Conservation (phyloP, 2,113 vertebrate genomes). For the Phaethornis superciliosus region DNA sequence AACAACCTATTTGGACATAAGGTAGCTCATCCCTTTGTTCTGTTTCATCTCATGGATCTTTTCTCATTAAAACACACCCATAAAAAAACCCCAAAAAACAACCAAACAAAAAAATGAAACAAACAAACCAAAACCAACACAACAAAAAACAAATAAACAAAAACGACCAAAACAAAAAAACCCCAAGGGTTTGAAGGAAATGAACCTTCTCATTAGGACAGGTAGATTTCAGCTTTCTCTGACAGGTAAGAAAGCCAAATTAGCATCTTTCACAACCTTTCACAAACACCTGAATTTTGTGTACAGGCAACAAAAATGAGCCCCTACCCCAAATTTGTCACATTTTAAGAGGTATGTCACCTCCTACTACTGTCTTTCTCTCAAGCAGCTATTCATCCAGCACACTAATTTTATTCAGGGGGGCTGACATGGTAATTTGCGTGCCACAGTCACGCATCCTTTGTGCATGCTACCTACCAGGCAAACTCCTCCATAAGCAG, state of each 20-base stretch:
- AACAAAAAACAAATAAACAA: too few species aligned
- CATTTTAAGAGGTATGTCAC: background rate
- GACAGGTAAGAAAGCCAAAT: background rate
- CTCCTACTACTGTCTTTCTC: background rate
- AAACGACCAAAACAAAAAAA: too few species aligned
- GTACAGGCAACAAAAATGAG: background rate
- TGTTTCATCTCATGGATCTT: background rate
- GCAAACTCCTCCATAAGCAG: background rate
- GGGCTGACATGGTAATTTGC: background rate
- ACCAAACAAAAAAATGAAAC: too few species aligned
- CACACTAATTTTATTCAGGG: background rate
- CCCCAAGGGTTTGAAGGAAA: background rate
- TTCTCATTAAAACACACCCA: background rate
- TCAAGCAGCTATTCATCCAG: background rate
- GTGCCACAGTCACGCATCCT: background rate
- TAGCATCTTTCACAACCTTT: background rate
- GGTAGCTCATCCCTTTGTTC: background rate
- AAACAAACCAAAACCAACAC: too few species aligned
- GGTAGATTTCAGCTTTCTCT: background rate
- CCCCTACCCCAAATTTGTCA: background rate
- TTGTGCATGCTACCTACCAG: background rate
- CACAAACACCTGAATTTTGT: background rate
- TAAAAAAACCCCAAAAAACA: background rate
- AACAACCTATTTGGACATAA: background rate
- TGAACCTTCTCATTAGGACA: background rate